Evolutionary conservation across 1,140 invertebrate species (phyloP), one percentile per base, ranked within the genome.

Genomic region (Adoxophyes honmai): DNA sequence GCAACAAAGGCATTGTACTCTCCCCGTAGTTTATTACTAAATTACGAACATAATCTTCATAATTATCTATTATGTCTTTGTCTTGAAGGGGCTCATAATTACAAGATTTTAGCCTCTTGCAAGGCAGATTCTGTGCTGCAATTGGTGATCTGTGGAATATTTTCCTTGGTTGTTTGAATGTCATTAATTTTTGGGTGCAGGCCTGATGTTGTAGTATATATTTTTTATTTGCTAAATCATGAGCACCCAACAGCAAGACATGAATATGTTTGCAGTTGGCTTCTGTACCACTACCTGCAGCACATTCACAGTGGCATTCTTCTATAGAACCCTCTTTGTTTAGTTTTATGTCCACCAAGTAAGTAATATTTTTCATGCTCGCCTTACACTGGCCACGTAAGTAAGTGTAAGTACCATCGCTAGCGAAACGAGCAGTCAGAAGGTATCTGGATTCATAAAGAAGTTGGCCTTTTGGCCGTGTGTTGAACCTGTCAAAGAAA

Each of bases 251-350:
- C 14, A 52, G 33, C 3, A 34, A 7, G 4, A 34, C 48, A 52
- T 54, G 57, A 54, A 69, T 60, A 54, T 53, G 52, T 55, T 59
- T 54, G 21, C 37, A 53, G 39, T 54, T 34, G 38, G 55, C 59
- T 61, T 65, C 55, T 53, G 55, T 57, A 51, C 39, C 60, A 52
- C 65, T 36, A 11, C 35, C 35, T 3, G 35, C 35, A 36, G 35
- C 10, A 36, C 35, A 36, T 11, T 36, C 35, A 11, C 35, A 36
- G 10, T 36, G n/a, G 35, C 10, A 10, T 4, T 36, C 1, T 11
- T 36, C 35, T 1, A 36, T 36, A 11, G n/a, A 11, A 2, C 35
- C 35, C 13, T 36, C 35, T n/a, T 36, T 36, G 4, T 10, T 11
- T 1, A 36, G 4, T 4, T 36, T 36, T 1, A 36, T 11, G 13